Percentiles rank a stretch among this genome's conserved stretches.
Conservation (phyloP, 1,140 invertebrate genomes). For the Bombus terrestris region DNA sequence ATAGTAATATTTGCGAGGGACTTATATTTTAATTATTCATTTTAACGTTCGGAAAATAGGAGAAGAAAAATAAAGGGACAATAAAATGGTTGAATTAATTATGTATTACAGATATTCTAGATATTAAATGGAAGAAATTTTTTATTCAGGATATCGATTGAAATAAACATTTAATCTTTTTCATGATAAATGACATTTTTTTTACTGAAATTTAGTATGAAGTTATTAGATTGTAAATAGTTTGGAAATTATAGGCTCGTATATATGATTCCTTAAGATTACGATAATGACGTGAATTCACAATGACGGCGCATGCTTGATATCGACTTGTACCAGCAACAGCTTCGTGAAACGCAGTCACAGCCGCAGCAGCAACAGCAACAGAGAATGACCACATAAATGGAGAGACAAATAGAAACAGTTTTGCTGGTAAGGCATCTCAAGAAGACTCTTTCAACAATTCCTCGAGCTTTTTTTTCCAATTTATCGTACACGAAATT, state of each 20-base stretch:
- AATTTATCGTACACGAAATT: background rate
- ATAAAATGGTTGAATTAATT: background rate
- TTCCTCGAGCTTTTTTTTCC: background rate
- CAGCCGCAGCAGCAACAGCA: slow-evolving; percentile 29
- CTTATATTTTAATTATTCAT: no score
- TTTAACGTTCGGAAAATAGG: no score
- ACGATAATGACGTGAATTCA: slow-evolving; percentile 29
- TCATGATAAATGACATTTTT: background rate
- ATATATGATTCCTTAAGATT: slow-evolving; percentile 12
- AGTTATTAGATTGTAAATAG: background rate
- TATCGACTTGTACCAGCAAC: slow-evolving; percentile 69
- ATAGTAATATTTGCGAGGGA: no score
- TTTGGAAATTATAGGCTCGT: background rate
- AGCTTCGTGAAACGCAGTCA: slow-evolving; percentile 42
- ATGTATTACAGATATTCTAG: background rate
- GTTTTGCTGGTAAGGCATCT: background rate
- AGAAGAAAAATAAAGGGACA: background rate
- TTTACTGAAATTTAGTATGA: background rate
- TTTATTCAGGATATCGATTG: background rate
- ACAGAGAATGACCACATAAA: slow-evolving; percentile 11
- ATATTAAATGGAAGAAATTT: background rate
- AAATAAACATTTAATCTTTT: background rate
- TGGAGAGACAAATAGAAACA: background rate
- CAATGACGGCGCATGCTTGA: slow-evolving; percentile 68
- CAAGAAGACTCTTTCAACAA: background rate